Evolutionary conservation across 92 coral and sea anemone genomes (phyloP), one percentile per base, ranked within the genome.

Genomic region (Paragorgia papillata): DNA sequence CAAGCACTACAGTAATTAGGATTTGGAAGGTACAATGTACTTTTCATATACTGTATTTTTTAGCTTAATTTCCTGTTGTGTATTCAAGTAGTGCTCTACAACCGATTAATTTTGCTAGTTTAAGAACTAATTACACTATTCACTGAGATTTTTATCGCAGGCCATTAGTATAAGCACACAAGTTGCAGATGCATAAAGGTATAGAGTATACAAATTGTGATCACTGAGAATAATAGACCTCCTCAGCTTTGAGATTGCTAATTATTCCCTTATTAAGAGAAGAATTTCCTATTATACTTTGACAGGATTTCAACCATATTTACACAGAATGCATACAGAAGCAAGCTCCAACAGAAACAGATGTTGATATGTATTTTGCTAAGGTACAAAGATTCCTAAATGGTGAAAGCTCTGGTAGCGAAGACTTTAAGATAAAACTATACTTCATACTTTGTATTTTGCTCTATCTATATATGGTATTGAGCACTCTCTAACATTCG

Each of bases 1-100:
- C 94, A 53, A 66, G 83, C 60, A 67, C 39, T 58, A 76, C 90
- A 33, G 88, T 86, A 13, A 75, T 79, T 32, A 74, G 73, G 49
- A 20, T 89, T 50, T 89, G 90, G 88, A 37, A 85, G 90, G 88
- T 85, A 86, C 25, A 43, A 62, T 27, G 43, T 29, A 62, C 46
- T 62, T 29, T 29, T 62, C 43, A 66, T 66, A 66, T 37, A 4
- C 55, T 18, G 32, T 66, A 66, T 34, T 41, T 25, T 20, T 17
- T 32, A 40, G 25, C 25, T 34, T 37, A n/a, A 66, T 18, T 37
- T 17, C 58, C 58, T 17, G 58, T 51, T 17, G 58, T 51, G 26
- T 51, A 22, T 51, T 17, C 58, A 51, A 17, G 21, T 17, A 22
- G 58, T 22, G 21, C 58, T 51, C 20, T 22, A 51, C 58, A 51